phyloP scores from a whole-genome alignment of 2,888 invertebrate species.

The Ichneumoninae sp. region DNA sequence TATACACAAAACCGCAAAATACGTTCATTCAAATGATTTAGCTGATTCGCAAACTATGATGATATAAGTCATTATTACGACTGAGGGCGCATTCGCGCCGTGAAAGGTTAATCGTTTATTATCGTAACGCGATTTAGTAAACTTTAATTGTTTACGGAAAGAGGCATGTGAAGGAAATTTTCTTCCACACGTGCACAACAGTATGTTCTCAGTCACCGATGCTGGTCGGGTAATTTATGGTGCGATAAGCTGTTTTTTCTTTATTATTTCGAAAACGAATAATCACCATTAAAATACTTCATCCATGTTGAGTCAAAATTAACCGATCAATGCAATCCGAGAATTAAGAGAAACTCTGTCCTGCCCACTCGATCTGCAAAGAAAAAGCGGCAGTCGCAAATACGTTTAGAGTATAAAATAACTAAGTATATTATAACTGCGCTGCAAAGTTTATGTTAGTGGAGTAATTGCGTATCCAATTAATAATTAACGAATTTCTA shows the following conservation, averaged over 20 bases:
- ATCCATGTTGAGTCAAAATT: background rate
- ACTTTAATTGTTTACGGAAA: background rate
- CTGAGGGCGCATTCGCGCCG: background rate
- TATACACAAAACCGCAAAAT: no score
- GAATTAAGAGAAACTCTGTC: constrained; percentile 12
- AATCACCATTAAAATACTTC: background rate
- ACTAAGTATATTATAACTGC: constrained; percentile 58
- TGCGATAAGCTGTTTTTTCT: background rate
- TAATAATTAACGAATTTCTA: constrained; percentile 75
- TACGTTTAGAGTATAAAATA: constrained; percentile 58
- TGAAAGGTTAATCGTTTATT: background rate
- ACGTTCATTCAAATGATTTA: background rate
- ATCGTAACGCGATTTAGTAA: background rate
- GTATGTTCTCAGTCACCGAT: background rate
- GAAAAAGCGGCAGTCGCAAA: constrained; percentile 36
- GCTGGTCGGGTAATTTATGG: background rate
- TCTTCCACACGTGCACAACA: background rate
- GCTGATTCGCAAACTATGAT: background rate
- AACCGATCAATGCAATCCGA: background rate
- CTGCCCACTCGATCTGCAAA: background rate
- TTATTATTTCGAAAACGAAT: background rate
- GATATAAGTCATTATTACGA: background rate
- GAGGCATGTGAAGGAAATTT: background rate
- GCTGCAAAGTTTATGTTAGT: constrained; percentile 68
- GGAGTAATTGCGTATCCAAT: constrained; percentile 76